Conservation (phyloP, 2,113 vertebrate genomes). For the Mus spicilegus region DNA sequence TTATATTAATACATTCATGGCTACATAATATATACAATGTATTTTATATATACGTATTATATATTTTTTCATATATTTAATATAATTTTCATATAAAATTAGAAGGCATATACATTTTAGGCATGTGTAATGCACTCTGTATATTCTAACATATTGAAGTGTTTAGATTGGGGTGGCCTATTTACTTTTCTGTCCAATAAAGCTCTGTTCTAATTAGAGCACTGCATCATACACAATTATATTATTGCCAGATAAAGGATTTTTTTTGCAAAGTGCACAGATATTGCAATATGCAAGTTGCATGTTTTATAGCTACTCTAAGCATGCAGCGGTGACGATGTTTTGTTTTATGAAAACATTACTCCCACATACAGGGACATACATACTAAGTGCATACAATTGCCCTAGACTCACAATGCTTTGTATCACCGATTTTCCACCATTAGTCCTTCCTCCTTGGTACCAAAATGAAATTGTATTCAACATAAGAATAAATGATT, state of each 20-base stretch:
- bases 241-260: constrained; percentile 60
- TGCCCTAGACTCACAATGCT: background rate
- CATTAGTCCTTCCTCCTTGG: background rate
- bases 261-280: constrained; percentile 60
- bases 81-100: background rate
- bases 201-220: constrained; percentile 77
- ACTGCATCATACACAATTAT: constrained; percentile 67
- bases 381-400: background rate
- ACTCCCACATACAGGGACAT: background rate
- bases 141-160: constrained; percentile 26
- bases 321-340: constrained; percentile 47
- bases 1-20: background rate
- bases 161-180: constrained; percentile 17
- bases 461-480: background rate
- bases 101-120: constrained; percentile 33
- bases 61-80: too few relatives aligned
- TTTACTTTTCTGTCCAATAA: constrained; percentile 73
- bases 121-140: background rate
- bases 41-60: background rate
- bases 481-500: background rate
- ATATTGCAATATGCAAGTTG: constrained; percentile 64
- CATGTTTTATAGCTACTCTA: constrained; percentile 70
- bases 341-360: constrained; percentile 60
- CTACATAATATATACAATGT: background rate
- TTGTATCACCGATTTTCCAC: background rate